Evolutionary conservation across 2,113 vertebrate genomes (phyloP).

Genomic region (Pseudolaguvia tuberculata): DNA sequence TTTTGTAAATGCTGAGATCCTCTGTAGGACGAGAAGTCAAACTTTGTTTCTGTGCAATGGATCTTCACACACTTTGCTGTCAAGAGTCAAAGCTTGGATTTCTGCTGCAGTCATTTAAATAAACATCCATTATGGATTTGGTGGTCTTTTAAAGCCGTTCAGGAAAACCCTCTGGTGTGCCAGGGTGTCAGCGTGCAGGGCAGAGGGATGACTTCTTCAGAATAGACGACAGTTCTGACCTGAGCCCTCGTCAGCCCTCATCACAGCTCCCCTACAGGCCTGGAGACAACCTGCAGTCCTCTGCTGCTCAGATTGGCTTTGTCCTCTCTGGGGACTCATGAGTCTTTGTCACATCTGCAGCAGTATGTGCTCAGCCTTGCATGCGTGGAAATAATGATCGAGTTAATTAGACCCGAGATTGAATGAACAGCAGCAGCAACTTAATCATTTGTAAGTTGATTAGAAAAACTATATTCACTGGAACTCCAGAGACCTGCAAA

Average conservation of each 20-base stretch:
- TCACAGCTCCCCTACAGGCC: conserved; percentile 42
- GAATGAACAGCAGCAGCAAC: conserved; percentile 72
- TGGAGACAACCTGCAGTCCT: conserved; percentile 52
- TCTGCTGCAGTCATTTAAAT: no score
- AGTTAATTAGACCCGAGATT: conserved; percentile 77
- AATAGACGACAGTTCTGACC: neutral
- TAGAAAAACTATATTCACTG: conserved; percentile 70
- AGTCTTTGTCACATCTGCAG: conserved; percentile 64
- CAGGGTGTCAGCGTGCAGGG: neutral
- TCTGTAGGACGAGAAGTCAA: no score
- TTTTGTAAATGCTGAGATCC: no score
- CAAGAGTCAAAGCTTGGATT: no score
- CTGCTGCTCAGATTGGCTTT: conserved; percentile 50
- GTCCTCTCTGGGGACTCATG: conserved; percentile 54
- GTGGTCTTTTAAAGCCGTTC: neutral
- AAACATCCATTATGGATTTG: no score
- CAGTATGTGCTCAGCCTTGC: conserved; percentile 70
- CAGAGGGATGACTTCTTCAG: neutral
- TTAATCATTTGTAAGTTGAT: conserved; percentile 76
- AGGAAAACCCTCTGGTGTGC: neutral
- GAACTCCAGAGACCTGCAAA: conserved; percentile 61
- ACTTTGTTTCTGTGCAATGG: no score
- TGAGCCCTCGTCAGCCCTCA: neutral
- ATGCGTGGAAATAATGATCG: conserved; percentile 74
- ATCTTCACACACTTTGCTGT: no score